phyloP scores from a whole-genome alignment of 23 tunicate species.

The Trididemnum nubilum region DNA sequence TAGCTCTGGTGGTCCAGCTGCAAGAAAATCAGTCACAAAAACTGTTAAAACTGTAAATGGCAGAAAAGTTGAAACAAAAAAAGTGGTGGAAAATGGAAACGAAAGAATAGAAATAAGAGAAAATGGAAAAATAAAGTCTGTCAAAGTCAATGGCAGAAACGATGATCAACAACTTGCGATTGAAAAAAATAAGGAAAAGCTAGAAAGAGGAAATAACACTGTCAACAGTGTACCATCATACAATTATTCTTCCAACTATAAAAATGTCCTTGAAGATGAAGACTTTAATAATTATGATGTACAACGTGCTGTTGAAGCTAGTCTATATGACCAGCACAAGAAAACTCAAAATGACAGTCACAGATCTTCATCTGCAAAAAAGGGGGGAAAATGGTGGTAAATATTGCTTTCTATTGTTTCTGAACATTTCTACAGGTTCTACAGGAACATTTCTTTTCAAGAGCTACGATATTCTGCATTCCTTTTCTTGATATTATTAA shows the following conservation, averaged over 20 bases:
- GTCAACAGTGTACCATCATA: background rate
- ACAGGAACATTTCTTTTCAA: too few relatives aligned
- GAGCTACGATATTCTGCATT: too few relatives aligned
- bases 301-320: constrained; percentile 28
- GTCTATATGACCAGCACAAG: constrained; percentile 13
- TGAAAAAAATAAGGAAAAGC: constrained; percentile 49
- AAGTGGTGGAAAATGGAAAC: constrained; percentile 72
- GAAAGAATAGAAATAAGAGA: constrained; percentile 79
- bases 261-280: background rate
- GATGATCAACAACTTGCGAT: constrained; percentile 57
- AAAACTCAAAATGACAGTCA: background rate
- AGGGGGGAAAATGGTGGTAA: background rate
- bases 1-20: constrained; percentile 25
- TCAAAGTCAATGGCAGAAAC: constrained; percentile 65
- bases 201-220: background rate
- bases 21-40: constrained; percentile 61
- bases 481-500: too few relatives aligned
- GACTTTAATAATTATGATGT: constrained; percentile 21
- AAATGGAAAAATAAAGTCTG: constrained; percentile 86
- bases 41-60: constrained; percentile 82
- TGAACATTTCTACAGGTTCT: background rate
- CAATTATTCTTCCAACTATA: background rate
- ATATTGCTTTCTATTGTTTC: background rate
- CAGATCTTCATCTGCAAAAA: background rate
- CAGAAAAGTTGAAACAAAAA: constrained; percentile 73